Evolutionary conservation across 2,113 vertebrate species (phyloP), one percentile per base, ranked within the genome.

Genomic region (Herpailurus yagouaroundi): DNA sequence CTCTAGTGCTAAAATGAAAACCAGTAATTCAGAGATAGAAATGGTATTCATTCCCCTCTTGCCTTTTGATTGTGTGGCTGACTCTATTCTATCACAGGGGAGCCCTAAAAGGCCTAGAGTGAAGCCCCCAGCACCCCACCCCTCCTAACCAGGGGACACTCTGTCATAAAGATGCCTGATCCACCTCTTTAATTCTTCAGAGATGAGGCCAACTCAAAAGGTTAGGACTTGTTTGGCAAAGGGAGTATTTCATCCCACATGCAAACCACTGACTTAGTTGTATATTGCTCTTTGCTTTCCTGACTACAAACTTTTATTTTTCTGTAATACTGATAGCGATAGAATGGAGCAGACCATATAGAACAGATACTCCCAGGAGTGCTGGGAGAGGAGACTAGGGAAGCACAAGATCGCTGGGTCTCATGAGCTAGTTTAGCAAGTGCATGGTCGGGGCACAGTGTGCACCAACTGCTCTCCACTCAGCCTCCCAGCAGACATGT

Each of bases 1-100:
- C 38, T 89, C 68, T 57, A 1, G 23, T 7, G 19, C 33, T 25
- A 80, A 91, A 91, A 77, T 93, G 80, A 91, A 97, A 88, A 27
- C 48, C 15, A 48, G 33, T 41, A 23, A n/a, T 64, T 95, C 50
- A 92, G 52, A 55, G 52, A 25, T 4, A 50, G 57, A 94, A 69
- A 80, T 0, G 14, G 1, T 21, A 1, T 83, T 68, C 6, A 57
- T 60, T 68, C 31, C 48, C 14, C 14, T 21, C 38, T 41, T 29
- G 63, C 19, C 68, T 21, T 86, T 45, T 86, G 71, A 50, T 79
- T 74, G 4, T 48, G 21, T 50, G 55, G 4, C 38, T 92, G 45
- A 86, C 48, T 89, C 7, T 74, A 5, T 27, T 84, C 74, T 86
- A 16, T 33, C 7, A 64, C 1, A 77, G 29, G 12, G 4, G 14